phyloP scores from a whole-genome alignment of 92 coral and sea anemone species.

The Heliopora coerulea region DNA sequence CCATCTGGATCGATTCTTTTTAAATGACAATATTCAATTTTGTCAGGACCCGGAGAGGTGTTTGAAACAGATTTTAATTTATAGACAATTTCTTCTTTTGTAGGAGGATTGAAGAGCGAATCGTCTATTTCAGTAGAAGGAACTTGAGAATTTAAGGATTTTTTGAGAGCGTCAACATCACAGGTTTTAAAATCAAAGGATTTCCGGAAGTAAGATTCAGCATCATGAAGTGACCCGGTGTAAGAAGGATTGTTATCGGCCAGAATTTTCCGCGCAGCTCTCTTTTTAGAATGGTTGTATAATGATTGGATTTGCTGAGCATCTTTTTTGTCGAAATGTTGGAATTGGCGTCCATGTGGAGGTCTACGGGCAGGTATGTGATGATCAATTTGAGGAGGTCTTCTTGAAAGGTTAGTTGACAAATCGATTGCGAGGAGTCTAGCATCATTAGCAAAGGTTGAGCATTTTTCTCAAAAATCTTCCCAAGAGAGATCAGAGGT shows the following conservation, averaged over 20 bases:
- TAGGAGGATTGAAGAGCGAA: conserved; percentile 40
- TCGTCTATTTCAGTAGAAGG: conserved; percentile 40
- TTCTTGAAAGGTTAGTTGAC: too few relatives aligned
- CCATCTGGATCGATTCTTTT: conserved; percentile 3
- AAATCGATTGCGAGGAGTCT: too few relatives aligned
- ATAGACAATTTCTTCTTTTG: conserved; percentile 20
- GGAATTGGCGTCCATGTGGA: too few relatives aligned
- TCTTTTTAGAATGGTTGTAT: neutral
- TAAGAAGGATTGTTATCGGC: neutral
- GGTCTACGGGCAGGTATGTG: too few relatives aligned
- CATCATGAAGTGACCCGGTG: neutral
- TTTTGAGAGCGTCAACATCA: conserved; percentile 10
- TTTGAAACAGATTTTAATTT: conserved; percentile 20
- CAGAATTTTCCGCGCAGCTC: neutral
- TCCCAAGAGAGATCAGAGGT: too few relatives aligned
- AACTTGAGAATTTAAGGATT: neutral
- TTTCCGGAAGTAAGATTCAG: neutral
- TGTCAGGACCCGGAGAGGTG: conserved; percentile 5
- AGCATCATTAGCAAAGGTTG: too few relatives aligned
- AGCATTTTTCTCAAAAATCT: too few relatives aligned
- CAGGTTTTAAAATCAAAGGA: neutral
- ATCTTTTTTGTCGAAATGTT: too few relatives aligned
- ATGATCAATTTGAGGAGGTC: too few relatives aligned
- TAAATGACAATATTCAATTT: too few relatives aligned
- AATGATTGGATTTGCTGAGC: too few relatives aligned